Evolutionary conservation across 2,113 vertebrate genomes (phyloP), one percentile per base, ranked within the genome.

Genomic region (Todiramphus chloris): DNA sequence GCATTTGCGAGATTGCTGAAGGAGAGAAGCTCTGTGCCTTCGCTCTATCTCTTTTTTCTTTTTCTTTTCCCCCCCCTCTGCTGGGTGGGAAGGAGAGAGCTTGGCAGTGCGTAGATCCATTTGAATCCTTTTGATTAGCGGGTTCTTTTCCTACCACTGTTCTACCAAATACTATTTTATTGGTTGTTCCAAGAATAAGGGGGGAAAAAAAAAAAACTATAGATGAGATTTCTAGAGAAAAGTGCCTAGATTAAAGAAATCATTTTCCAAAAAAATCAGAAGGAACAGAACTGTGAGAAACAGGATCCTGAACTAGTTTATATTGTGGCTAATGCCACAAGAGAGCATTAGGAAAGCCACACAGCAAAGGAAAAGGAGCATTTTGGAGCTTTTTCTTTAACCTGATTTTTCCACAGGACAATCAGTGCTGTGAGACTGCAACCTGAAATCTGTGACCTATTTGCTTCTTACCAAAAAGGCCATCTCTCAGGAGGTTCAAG

Each of bases 341-440:
- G 20, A 87, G 43, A 76, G 64, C 58, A 63, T 76, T 79, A 67
- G 78, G 35, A 59, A 95, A 80, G 53, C 10, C 89, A 31, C 69
- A 69, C 33, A 37, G 6, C 60, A 56, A 72, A 81, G 39, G 56
- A 81, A 81, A 93, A 90, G 43, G 27, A 60, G 53, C 25, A 4
- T 53, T 90, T 66, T 82, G 24, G 62, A 86, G 33, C 93, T 89
- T 90, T 95, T 70, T 95, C 77, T 93, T 91, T 94, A 78, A 60
- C 23, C 83, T 79, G 60, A 43, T 92, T 90, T 90, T 79, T 94
- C 93, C 59, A 59, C 96, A 99, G 99, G 97, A 6, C 97, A 98
- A 89, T 99, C 99, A 69, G 96, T 99, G 96, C 98, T 99, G 89
- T 99, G 76, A 96, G 91, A 68, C 96, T 99, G 87, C 98, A 99